Conservation (phyloP, 2,113 vertebrate species). For the Hystrix brachyura region DNA sequence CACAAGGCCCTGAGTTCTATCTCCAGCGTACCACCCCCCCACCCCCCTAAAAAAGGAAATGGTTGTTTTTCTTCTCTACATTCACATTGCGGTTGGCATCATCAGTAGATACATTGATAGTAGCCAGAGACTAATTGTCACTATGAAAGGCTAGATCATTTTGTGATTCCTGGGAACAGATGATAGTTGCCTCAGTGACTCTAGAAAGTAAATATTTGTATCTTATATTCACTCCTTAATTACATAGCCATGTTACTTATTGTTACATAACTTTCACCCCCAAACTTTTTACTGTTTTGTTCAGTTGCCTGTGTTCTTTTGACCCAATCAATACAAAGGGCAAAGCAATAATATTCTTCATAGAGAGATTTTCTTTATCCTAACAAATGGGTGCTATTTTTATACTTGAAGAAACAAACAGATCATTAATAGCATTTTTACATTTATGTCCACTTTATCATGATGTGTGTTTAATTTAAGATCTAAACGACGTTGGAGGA, state of each 20-base stretch:
- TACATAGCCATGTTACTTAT: neutral
- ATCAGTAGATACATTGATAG: neutral
- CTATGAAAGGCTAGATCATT: neutral
- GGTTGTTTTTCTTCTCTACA: neutral
- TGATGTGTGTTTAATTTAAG: conserved; percentile 17
- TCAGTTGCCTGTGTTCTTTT: conserved; percentile 30
- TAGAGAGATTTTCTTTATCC: neutral
- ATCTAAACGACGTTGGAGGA: neutral
- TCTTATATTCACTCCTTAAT: neutral
- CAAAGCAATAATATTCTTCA: neutral
- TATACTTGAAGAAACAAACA: neutral
- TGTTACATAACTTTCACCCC: neutral
- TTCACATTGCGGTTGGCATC: neutral
- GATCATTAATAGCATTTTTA: conserved; percentile 10
- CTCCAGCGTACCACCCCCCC: too few species aligned
- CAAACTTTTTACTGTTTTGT: neutral
- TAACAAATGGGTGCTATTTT: conserved; percentile 25
- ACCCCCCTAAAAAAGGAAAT: too few species aligned
- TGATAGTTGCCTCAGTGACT: neutral
- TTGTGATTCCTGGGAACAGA: conserved; percentile 21
- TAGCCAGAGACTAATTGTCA: neutral
- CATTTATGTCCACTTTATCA: neutral
- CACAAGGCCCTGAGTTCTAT: too few species aligned
- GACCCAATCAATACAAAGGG: neutral
- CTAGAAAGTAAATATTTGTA: neutral